A percentile compares a stretch with the other conserved stretches of the same genome.
Conservation (phyloP, 2,797 vertebrate species). For the Semotilus atromaculatus region DNA sequence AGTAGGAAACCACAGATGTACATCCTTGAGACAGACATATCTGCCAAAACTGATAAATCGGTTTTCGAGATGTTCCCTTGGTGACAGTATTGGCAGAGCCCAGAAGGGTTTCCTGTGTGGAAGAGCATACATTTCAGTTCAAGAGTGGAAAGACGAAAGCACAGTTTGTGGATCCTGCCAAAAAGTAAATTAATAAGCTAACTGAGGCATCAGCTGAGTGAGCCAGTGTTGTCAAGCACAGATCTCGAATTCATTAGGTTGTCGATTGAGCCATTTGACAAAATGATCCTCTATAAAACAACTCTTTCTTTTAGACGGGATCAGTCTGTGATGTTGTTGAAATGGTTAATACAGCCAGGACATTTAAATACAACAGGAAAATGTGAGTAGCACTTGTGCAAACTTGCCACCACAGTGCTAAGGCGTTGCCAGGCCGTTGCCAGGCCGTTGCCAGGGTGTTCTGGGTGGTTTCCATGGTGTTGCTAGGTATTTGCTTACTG, state of each 20-base stretch:
- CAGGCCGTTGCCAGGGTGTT: no score
- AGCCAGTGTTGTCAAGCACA: slow-evolving; percentile 35
- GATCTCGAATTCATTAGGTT: slow-evolving; percentile 39
- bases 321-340: neutral
- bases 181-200: slow-evolving; percentile 48
- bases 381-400: neutral
- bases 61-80: slow-evolving; percentile 55
- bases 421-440: neutral
- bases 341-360: neutral
- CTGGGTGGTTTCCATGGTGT: no score
- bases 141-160: slow-evolving; percentile 56
- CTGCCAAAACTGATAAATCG: slow-evolving; percentile 58
- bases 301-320: slow-evolving; percentile 1
- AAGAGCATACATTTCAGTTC: slow-evolving; percentile 56
- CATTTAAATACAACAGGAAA: neutral
- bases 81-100: slow-evolving; percentile 55
- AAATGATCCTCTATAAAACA: slow-evolving; percentile 27
- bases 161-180: slow-evolving; percentile 49
- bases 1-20: slow-evolving; percentile 59
- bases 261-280: slow-evolving; percentile 36
- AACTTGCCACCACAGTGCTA: neutral
- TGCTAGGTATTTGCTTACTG: neutral
- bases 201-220: slow-evolving; percentile 33
- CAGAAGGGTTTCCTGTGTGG: slow-evolving; percentile 62
- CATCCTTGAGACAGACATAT: slow-evolving; percentile 56